Percentiles rank a stretch among this genome's conserved stretches.
These are phyloP conservation scores for Eubasilissa splendida DNA, from an alignment of 2,888 invertebrate species.

Conservation along the genomic window DNA sequence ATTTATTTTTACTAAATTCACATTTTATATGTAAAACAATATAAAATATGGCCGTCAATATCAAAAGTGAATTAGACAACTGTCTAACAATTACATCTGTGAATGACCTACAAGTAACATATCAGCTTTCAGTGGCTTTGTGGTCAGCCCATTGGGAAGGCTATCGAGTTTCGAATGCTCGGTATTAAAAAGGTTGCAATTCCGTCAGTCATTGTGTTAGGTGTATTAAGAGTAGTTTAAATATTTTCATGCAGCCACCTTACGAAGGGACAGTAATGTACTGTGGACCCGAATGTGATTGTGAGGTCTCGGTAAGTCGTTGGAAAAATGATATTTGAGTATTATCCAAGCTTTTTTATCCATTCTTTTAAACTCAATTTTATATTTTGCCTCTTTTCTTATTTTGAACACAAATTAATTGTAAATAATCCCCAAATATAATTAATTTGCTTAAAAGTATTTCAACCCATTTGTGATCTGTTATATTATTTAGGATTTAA, in stretches of 20 bases:
- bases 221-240: slow-evolving; percentile 13
- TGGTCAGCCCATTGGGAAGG: not conserved
- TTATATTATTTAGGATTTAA: slow-evolving; percentile 14
- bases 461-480: too few species aligned
- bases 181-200: not conserved
- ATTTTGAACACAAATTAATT: too few species aligned
- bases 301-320: slow-evolving; percentile 34
- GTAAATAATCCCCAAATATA: too few species aligned
- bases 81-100: not conserved
- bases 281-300: slow-evolving; percentile 41
- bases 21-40: too few species aligned
- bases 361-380: too few species aligned
- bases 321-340: too few species aligned
- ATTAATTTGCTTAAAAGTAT: too few species aligned
- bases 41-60: too few species aligned
- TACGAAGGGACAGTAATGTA: slow-evolving; percentile 43
- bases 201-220: slow-evolving; percentile 22
- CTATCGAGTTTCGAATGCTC: slow-evolving; percentile 11
- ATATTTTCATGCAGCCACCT: slow-evolving; percentile 54
- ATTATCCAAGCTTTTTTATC: too few species aligned
- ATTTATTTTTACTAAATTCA: too few species aligned
- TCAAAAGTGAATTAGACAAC: not conserved
- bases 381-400: too few species aligned
- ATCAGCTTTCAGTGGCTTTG: slow-evolving; percentile 5
- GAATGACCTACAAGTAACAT: slow-evolving; percentile 4